Evolutionary conservation across 2,797 vertebrate species (phyloP).

Genomic region (Chaunax sp.): DNA sequence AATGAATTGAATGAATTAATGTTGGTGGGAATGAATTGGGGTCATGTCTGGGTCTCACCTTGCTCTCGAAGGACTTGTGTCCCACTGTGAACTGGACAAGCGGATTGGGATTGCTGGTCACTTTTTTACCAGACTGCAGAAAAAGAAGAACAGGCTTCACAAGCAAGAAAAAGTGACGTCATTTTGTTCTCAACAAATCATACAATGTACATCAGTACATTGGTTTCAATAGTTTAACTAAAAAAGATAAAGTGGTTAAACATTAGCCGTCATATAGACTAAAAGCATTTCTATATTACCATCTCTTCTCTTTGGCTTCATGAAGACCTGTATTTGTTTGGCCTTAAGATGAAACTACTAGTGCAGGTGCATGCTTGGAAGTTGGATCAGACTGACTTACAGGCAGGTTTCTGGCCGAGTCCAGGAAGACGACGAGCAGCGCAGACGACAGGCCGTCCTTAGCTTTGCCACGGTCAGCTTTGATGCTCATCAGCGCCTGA

Average conservation of each 20-base stretch:
- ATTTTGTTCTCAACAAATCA: no score
- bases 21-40: neutral
- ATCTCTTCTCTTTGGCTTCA: neutral
- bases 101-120: constrained; percentile 93
- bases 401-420: constrained; percentile 93
- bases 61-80: constrained; percentile 90
- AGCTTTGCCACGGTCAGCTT: constrained; percentile 88
- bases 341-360: no score
- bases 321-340: neutral
- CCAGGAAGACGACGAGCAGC: constrained; percentile 93
- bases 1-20: neutral
- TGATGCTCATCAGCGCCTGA: constrained; percentile 89
- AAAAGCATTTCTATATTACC: no score
- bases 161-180: neutral
- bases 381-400: constrained; percentile 81
- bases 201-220: no score
- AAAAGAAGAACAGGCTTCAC: constrained; percentile 17
- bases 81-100: constrained; percentile 93
- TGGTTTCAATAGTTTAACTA: no score
- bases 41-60: constrained; percentile 82
- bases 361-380: constrained; percentile 9
- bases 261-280: no score
- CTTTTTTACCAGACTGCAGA: constrained; percentile 92
- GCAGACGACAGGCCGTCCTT: constrained; percentile 93
- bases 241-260: no score